Evolutionary conservation across 1,140 invertebrate genomes (phyloP), one percentile per base, ranked within the genome.

Genomic region (Cherax quadricarinatus): DNA sequence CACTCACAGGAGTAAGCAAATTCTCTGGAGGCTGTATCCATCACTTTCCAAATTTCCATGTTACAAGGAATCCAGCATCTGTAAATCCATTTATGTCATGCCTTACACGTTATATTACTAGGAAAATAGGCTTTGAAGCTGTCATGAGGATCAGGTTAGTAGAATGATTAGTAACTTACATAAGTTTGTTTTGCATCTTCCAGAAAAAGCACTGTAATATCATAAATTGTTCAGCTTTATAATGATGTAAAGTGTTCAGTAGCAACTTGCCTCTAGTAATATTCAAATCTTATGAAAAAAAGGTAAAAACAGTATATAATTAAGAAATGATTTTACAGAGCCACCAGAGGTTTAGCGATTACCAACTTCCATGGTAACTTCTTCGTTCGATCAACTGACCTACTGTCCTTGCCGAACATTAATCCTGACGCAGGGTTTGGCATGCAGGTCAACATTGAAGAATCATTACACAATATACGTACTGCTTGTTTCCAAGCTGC

Each of bases 321-420:
- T 57, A 57, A 1, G 6, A 9, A 10, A 57, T 57, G 1, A 14
- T 57, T 86, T 91, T 30, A 75, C 86, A 91, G 92, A 80, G 92
- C 92, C 60, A 94, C 93, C 94, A 96, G 97, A 95, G 98, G 99
- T 24, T 95, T 99, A 78, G 96, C 97, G 60, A 98, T 99, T 93
- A 98, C 99, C 95, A 99, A 98, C 93, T 99, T 99, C 96, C 99
- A 99, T 96, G 99, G 99, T 14, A 99, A 99, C 95, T 99, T 99
- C 96, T 99, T 99, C 95, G 99, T 99, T 66, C 96, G 99, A 30
- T 99, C 99, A 0, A 99, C 99, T 6, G 99, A 99, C 96, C 96
- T 99, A 24, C 95, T 99, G 30, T 98, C 98, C 62, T 95, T 99
- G 92, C 98, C 99, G 51, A 99, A 99, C 96, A 97, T 99, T 78